Conservation (phyloP, 2,888 invertebrate genomes). For the Idaea dimidiata region DNA sequence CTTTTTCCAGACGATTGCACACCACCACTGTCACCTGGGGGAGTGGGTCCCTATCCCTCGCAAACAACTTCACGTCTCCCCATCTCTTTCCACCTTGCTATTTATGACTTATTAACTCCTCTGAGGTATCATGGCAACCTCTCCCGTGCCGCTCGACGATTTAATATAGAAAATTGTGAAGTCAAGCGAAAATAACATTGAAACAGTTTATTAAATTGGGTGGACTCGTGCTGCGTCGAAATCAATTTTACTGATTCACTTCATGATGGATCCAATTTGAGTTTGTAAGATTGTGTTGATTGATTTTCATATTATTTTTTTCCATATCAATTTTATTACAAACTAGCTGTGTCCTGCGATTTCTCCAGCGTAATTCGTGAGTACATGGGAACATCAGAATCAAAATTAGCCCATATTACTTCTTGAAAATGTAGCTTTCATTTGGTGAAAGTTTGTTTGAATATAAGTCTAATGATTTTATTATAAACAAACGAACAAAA, state of each 20-base stretch:
- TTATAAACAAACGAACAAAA: too few relatives aligned
- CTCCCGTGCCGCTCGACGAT: conserved; percentile 60
- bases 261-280: conserved; percentile 6
- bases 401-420: too few relatives aligned
- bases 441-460: too few relatives aligned
- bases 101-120: conserved; percentile 81
- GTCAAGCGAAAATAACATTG: conserved; percentile 61
- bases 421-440: too few relatives aligned
- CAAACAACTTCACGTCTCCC: conserved; percentile 32
- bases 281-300: neutral
- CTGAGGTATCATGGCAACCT: conserved; percentile 79
- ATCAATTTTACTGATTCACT: conserved; percentile 26
- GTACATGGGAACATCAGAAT: too few relatives aligned
- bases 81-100: conserved; percentile 57
- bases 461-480: too few relatives aligned
- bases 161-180: conserved; percentile 79
- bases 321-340: too few relatives aligned
- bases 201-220: conserved; percentile 75
- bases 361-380: too few relatives aligned
- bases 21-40: conserved; percentile 69
- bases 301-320: too few relatives aligned
- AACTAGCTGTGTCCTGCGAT: too few relatives aligned
- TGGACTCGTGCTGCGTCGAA: conserved; percentile 34
- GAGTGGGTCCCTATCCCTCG: conserved; percentile 47
- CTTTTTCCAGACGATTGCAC: conserved; percentile 78